Evolutionary conservation across 2,797 vertebrate species (phyloP).

Genomic region (Tympanoctomys barrerae): DNA sequence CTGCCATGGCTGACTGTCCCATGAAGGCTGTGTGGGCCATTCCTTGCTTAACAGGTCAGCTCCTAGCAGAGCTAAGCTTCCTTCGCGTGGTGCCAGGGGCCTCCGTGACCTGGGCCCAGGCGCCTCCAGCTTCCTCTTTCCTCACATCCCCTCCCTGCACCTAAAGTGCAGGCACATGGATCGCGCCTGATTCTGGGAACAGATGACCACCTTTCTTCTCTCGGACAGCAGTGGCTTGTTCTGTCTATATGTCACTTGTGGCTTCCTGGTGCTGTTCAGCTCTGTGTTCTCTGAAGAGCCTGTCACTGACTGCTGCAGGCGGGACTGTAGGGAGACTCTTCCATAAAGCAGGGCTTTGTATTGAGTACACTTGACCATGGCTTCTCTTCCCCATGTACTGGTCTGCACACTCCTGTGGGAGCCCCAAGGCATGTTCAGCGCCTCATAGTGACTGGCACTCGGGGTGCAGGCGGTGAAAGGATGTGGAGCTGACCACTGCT

Average conservation of each 20-base stretch:
- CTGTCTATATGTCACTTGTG: background rate
- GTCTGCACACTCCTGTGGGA: background rate
- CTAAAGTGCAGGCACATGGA: background rate
- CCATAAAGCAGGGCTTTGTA: background rate
- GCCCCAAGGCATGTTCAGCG: background rate
- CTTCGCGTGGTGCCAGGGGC: background rate
- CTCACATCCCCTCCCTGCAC: background rate
- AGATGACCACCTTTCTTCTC: background rate
- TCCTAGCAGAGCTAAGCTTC: background rate
- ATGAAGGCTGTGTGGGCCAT: background rate
- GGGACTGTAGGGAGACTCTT: background rate
- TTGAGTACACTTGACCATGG: background rate
- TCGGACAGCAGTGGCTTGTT: background rate
- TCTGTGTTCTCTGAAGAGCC: background rate
- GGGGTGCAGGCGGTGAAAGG: background rate
- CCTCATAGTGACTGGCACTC: background rate
- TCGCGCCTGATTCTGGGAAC: background rate
- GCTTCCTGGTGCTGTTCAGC: background rate
- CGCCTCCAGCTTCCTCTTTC: background rate
- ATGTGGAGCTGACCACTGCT: conserved; percentile 1
- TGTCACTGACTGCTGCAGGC: background rate
- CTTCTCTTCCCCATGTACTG: conserved; percentile 2
- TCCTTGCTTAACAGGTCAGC: background rate
- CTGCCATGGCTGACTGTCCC: background rate
- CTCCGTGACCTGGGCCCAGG: background rate